A percentile compares a stretch with the other conserved stretches of the same genome.
Evolutionary conservation across 2,888 invertebrate genomes (phyloP).

Genomic region (Eretmocerus hayati): DNA sequence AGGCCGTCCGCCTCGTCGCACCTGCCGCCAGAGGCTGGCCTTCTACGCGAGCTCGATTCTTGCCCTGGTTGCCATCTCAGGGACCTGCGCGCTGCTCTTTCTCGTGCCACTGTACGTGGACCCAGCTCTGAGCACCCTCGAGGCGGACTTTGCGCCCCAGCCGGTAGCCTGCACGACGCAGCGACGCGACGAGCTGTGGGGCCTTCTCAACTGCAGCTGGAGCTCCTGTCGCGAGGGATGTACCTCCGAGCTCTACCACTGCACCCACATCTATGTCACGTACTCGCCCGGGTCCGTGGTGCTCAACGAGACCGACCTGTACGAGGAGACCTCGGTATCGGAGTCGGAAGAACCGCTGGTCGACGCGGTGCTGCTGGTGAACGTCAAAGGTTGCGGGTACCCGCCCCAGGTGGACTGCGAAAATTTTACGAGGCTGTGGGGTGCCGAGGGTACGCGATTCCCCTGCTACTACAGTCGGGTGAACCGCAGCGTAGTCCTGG

Average conservation of each 20-base stretch:
- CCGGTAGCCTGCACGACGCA: slow-evolving; percentile 69
- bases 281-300: slow-evolving; percentile 47
- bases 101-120: slow-evolving; percentile 68
- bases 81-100: slow-evolving; percentile 66
- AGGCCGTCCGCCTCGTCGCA: slow-evolving; percentile 47
- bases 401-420: slow-evolving; percentile 70
- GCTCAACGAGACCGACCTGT: slow-evolving; percentile 32
- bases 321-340: slow-evolving; percentile 20
- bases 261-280: slow-evolving; percentile 61
- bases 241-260: slow-evolving; percentile 68
- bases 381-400: slow-evolving; percentile 79
- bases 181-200: slow-evolving; percentile 62
- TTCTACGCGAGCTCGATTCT: slow-evolving; percentile 66
- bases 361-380: slow-evolving; percentile 65
- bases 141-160: slow-evolving; percentile 67
- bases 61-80: slow-evolving; percentile 64
- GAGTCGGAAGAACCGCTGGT: slow-evolving; percentile 31
- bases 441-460: slow-evolving; percentile 61
- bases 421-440: slow-evolving; percentile 66
- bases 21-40: slow-evolving; percentile 61
- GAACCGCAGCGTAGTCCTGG: slow-evolving; percentile 75
- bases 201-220: slow-evolving; percentile 73
- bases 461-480: slow-evolving; percentile 68
- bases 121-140: slow-evolving; percentile 60
- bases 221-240: slow-evolving; percentile 75